phyloP scores from a whole-genome alignment of 1,140 invertebrate species.

The Drosophila hydei region DNA sequence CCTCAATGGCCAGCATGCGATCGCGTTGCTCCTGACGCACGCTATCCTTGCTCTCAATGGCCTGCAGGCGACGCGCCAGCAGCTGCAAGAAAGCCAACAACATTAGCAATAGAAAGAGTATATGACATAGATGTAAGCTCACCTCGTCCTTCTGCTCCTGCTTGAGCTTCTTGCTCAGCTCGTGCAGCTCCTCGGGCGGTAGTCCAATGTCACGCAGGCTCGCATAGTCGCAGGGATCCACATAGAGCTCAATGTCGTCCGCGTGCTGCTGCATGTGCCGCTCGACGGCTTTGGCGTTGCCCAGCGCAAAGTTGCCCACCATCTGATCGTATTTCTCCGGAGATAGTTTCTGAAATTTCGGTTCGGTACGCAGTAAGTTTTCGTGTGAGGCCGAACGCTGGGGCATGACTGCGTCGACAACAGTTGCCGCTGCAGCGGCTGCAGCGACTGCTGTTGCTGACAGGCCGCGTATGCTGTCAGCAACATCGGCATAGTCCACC shows the following conservation, averaged over 20 bases:
- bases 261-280: constrained; percentile 77
- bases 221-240: constrained; percentile 81
- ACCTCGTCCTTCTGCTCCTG: constrained; percentile 87
- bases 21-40: constrained; percentile 85
- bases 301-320: constrained; percentile 68
- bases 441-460: constrained; percentile 37
- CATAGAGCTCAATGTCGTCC: constrained; percentile 81
- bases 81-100: constrained; percentile 48
- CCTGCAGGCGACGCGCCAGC: constrained; percentile 86
- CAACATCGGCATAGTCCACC: constrained; percentile 81
- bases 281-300: constrained; percentile 56
- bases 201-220: constrained; percentile 85
- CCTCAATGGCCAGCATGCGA: constrained; percentile 92
- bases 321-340: constrained; percentile 81
- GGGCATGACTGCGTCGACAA: constrained; percentile 38
- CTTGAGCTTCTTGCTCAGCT: constrained; percentile 85
- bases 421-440: constrained; percentile 39
- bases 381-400: constrained; percentile 72
- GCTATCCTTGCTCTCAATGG: constrained; percentile 86
- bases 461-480: constrained; percentile 76
- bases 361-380: constrained; percentile 78
- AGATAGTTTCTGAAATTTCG: constrained; percentile 83
- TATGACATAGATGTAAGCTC: not conserved
- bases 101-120: not conserved
- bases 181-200: constrained; percentile 85